Evolutionary conservation across 1,140 invertebrate species (phyloP), one percentile per base, ranked within the genome.

Genomic region (Saxidomus purpurata): DNA sequence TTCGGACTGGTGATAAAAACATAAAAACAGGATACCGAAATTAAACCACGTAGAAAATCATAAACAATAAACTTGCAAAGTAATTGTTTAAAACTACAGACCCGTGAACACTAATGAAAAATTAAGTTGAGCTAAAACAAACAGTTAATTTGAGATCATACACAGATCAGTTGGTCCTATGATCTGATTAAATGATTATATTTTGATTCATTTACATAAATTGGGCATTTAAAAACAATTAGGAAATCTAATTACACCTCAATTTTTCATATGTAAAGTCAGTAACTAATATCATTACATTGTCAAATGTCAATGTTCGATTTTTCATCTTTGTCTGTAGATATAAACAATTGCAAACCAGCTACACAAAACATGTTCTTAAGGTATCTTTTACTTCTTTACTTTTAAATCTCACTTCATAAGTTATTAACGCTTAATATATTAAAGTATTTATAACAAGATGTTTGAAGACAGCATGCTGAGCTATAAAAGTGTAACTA

Each of bases 21-120:
- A 40, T 43, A 19, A 87, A 52, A n/a, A 28, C 40, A n/a, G 38
- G 28, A 61, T 31, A 77, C 74, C 38, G 22, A 63, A 79, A 76
- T 47, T 47, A n/a, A 87, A 43, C 43, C 22, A 49, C 40, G 71
- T 36, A 63, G 71, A 79, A 76, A 87, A 77, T 77, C 19, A 34
- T 86, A 77, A 79, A 79, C 85, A 87, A 87, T 77, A 43, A 36
- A 63, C 34, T 40, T 59, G 31, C 28, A 55, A 69, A 25, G 17
- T 28, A 77, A 88, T 71, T 80, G 77, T 88, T 71, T 71, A 22
- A 88, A 88, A 55, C 38, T 79, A 87, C 31, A 87, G 47, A 52
- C 11, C 28, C n/a, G 9, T 25, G 59, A 2, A 38, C 38, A 79
- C 47, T 77, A 79, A 79, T 87, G 28, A 47, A 87, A 61, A 61